Evolutionary conservation across 2,797 vertebrate genomes (phyloP), one percentile per base, ranked within the genome.

Genomic region (Eutrigla gurnardus): DNA sequence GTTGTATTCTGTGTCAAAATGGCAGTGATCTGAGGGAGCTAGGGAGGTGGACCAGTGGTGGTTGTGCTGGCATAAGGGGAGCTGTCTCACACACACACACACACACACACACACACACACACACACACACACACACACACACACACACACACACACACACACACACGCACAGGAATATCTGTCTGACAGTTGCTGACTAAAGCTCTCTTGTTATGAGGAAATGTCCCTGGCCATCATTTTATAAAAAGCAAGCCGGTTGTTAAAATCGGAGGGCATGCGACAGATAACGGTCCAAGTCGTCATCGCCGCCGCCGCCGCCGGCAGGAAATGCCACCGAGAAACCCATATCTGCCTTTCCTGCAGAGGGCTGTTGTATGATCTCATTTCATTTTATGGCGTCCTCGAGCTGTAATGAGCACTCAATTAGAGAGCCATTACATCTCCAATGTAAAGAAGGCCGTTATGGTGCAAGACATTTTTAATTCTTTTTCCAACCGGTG

Each of bases 171-270:
- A 81, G 87, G 73, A 54, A 39, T 36, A 64, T 65, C 63, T 57
- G 40, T 70, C 65, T 86, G 75, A 84, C 75, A 83, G 64, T 61
- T 73, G 64, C 66, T 77, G 65, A 74, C 65, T 82, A 37, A 80
- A 80, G 65, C 49, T 52, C 47, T 60, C 47, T 60, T 80, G 67
- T 85, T 63, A 53, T 70, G 58, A 63, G 42, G 45, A 17, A 42
- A 36, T 49, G 47, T 65, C 60, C 36, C 33, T 66, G 73, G 45
- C 42, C 59, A 13, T 69, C 66, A 62, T 54, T 66, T 40, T 42
- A 8, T 60, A 37, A 65, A 52, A 71, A 65, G 47, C n/a, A 11
- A 52, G 46, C 40, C 55, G 46, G 43, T 73, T 73, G 9, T 66
- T 70, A 63, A 78, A 69, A 69, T 73, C 10, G 40, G 54, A 77